Evolutionary conservation across 2,113 vertebrate genomes (phyloP).

Genomic region (Heloderma charlesbogerti): DNA sequence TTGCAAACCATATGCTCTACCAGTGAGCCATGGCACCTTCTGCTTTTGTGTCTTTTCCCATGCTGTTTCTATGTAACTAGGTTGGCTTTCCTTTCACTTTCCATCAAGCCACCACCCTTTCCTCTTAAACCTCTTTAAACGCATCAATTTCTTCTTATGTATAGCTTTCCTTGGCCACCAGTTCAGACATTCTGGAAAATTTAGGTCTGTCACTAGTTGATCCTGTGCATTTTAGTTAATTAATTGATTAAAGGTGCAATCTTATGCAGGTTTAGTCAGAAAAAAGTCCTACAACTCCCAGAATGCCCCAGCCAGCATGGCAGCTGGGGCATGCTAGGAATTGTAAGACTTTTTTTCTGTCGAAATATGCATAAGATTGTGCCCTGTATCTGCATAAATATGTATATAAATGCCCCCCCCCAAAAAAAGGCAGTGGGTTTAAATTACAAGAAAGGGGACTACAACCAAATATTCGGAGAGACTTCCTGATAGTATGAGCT

Average conservation of each 20-base stretch:
- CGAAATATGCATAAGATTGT: no score
- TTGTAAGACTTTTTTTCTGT: no score
- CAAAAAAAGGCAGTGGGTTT: no score
- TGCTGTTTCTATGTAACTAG: background rate
- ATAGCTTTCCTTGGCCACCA: background rate
- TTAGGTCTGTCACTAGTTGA: background rate
- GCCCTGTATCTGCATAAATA: no score
- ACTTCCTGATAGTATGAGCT: no score
- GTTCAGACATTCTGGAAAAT: background rate
- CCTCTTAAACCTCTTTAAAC: background rate
- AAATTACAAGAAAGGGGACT: no score
- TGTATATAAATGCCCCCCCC: no score
- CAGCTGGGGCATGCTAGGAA: no score
- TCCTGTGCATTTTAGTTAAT: background rate
- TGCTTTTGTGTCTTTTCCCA: background rate
- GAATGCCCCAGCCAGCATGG: no score
- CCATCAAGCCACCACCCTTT: background rate
- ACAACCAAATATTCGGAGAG: no score
- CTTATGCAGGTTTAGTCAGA: background rate
- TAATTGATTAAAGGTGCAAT: background rate
- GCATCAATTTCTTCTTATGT: background rate
- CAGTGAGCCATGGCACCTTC: background rate
- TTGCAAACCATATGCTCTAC: background rate
- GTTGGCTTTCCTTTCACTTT: no score
- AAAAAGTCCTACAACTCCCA: no score